Evolutionary conservation across 2,113 vertebrate genomes (phyloP), one percentile per base, ranked within the genome.

Genomic region (Mesoclemmys tuberculata): DNA sequence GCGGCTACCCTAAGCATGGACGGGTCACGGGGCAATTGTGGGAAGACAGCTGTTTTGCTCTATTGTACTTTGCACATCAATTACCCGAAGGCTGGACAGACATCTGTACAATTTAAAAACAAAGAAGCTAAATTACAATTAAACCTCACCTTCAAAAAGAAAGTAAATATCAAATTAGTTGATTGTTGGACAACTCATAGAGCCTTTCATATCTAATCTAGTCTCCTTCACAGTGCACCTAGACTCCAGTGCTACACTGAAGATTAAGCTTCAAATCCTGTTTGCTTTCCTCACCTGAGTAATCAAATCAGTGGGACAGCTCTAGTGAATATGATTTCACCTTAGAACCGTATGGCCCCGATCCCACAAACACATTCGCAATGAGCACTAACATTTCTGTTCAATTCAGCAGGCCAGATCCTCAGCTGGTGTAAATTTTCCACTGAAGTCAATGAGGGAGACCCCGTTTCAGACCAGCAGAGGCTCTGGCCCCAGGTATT

Each of bases 281-380:
- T 58, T 74, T 93, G 80, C 58, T 94, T 93, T 87, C 44, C 48
- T 90, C 88, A 88, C 29, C 90, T 84, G 55, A 96, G 58, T 92
- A 94, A 95, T 71, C 95, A 95, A 94, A 80, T 29, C 85, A 35
- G 74, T 38, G 14, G 84, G 93, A 93, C 93, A 97, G 88, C 77
- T 79, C 92, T 88, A 92, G 96, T 90, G 95, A 95, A 91, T 90
- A 85, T 61, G 79, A 29, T 14, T 35, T 96, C 61, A 71, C 84
- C 85, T 48, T 18, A 93, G 93, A 78, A 94, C 86, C 80, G 0
- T 0, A 84, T 82, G 71, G 35, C 90, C 51, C 86, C 77, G 51
- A 74, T 0, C 21, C 2, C 56, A 1, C 61, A 80, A 92, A 93
- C 58, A 52, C 0, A 0, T 52, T 85, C 80, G 85, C 58, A 61